Evolutionary conservation across 2,888 invertebrate species (phyloP), one percentile per base, ranked within the genome.

Genomic region (Phlogophora meticulosa): DNA sequence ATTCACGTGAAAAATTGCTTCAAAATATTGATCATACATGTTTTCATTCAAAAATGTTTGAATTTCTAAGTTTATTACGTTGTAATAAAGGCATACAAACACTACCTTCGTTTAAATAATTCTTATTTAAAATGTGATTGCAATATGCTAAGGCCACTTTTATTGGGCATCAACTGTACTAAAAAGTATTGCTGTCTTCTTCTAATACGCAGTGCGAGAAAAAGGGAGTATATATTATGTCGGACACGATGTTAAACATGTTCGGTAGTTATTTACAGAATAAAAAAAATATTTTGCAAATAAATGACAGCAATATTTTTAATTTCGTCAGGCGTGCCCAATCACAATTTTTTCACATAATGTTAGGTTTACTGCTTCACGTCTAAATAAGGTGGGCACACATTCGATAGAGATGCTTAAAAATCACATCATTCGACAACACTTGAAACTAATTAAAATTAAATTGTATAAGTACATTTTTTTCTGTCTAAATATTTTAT

Each of bases 381-480:
- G 5, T 51, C 2, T 20, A n/a, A 32, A 13, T 7, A 38, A 68
- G 67, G 67, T 68, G 67, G 67, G 67, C 32, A 70, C 5, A 60
- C 17, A 45, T 60, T 68, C 70, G 70, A n/a, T 68, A 51, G 1
- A 43, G 49, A 60, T 60, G 70, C 32, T 22, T 38, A n/a, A 10
- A 59, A 13, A 38, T 10, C 7, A 68, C 43, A 60, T 51, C 49
- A 15, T 10, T 15, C 22, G 68, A 55, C 17, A 58, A 68, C 46
- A 56, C 34, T 67, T 24, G 0, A n/a, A 38, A 57, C 10, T 28
- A 24, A 32, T 63, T 13, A 15, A 7, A 28, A 28, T 5, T 28
- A 28, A 28, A n/a, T 28, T 28, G 2, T 5, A 28, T 28, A 28
- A 5, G 28, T 3, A 20, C 13, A 7, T 9, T 17, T 7, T 9